Base-by-base conservation (phyloP, 2,888 invertebrate species). In the Choristoneura rosaceana region DNA sequence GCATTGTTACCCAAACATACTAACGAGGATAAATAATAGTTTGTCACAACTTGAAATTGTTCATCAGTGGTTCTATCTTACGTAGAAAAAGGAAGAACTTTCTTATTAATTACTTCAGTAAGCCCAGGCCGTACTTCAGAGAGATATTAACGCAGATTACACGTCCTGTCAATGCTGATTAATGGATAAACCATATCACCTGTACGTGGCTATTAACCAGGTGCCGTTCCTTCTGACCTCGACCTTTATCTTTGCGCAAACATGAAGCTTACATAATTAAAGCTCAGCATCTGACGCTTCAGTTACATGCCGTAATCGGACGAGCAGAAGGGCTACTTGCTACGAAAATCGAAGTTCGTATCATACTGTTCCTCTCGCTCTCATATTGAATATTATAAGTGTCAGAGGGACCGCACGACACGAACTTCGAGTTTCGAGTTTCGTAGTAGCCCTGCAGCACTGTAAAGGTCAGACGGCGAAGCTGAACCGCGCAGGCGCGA, bases 381-480 rank as follows among this genome's bases (percentile, higher is more conserved):
- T n/a, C n/a, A n/a, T n/a, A n/a, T n/a, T n/a, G n/a, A n/a, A n/a
- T n/a, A n/a, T n/a, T n/a, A n/a, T n/a, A n/a, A n/a, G n/a, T n/a
- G n/a, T n/a, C n/a, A n/a, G n/a, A n/a, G n/a, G n/a, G n/a, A n/a
- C n/a, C n/a, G n/a, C n/a, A n/a, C n/a, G n/a, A n/a, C n/a, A n/a
- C n/a, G n/a, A n/a, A n/a, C n/a, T n/a, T n/a, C n/a, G n/a, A n/a
- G n/a, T n/a, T n/a, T n/a, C n/a, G n/a, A n/a, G n/a, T n/a, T n/a
- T n/a, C n/a, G n/a, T n/a, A n/a, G n/a, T n/a, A n/a, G n/a, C n/a
- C n/a, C n/a, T n/a, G n/a, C n/a, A 15, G 50, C 43, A 41, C 12
- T 38, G 47, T 68, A 64, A 73, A 73, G 73, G 73, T 73, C 73
- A 73, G 67, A 71, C 68, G 59, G 60, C 59, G 63, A 64, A 8